Evolutionary conservation across 1,140 invertebrate genomes (phyloP).

Genomic region (Palaemon carinicauda): DNA sequence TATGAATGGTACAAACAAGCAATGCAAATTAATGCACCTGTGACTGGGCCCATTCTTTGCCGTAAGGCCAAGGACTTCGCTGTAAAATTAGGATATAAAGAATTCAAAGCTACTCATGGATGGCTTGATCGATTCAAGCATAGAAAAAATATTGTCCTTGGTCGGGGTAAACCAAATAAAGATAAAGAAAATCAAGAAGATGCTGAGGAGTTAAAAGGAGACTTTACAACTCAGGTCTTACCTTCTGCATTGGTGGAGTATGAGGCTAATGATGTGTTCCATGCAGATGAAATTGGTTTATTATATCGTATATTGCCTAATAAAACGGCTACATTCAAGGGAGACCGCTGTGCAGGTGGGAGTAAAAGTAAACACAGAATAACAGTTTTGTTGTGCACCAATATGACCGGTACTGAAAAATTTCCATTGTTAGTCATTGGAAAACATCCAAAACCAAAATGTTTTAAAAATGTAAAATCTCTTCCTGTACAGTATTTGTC

Average conservation of each 20-base stretch:
- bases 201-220: slow-evolving; percentile 44
- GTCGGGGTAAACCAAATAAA: slow-evolving; percentile 54
- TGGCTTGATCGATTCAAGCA: slow-evolving; percentile 60
- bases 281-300: slow-evolving; percentile 59
- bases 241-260: slow-evolving; percentile 54
- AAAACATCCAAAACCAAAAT: slow-evolving; percentile 54
- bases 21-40: slow-evolving; percentile 43
- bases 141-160: slow-evolving; percentile 55
- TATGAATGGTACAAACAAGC: slow-evolving; percentile 60
- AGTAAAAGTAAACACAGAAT: slow-evolving; percentile 63
- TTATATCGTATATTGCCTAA: slow-evolving; percentile 57
- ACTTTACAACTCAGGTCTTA: slow-evolving; percentile 50
- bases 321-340: slow-evolving; percentile 28
- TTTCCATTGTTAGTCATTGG: slow-evolving; percentile 57
- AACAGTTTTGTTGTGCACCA: slow-evolving; percentile 62
- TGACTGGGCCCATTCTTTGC: slow-evolving; percentile 59
- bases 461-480: slow-evolving; percentile 53
- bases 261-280: slow-evolving; percentile 58
- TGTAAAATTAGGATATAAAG: slow-evolving; percentile 55
- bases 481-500: slow-evolving; percentile 56
- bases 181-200: slow-evolving; percentile 47
- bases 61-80: slow-evolving; percentile 61
- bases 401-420: slow-evolving; percentile 63
- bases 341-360: slow-evolving; percentile 57
- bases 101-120: slow-evolving; percentile 61